Percentiles rank a stretch among this genome's conserved stretches.
phyloP scores from a whole-genome alignment of 2,888 invertebrate species.

The Trilocha varians region DNA sequence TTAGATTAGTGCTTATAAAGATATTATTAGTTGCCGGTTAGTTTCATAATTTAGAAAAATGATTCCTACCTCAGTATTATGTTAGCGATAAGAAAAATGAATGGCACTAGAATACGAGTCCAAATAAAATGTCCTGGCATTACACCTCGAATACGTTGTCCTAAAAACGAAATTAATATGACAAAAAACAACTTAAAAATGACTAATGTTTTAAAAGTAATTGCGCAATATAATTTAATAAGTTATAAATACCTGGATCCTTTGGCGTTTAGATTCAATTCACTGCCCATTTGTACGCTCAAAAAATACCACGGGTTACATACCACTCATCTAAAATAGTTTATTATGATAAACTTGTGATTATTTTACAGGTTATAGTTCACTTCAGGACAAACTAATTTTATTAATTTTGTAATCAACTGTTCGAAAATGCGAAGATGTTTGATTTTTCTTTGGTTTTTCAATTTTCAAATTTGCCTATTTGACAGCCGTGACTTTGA shows the following conservation, averaged over 20 bases:
- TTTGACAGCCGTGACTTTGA: no score
- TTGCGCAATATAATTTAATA: constrained; percentile 38
- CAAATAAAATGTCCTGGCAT: constrained; percentile 43
- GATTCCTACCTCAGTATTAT: constrained; percentile 42
- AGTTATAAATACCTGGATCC: constrained; percentile 43
- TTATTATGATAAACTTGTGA: constrained; percentile 9
- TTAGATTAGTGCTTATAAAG: no score
- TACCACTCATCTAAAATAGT: constrained; percentile 23
- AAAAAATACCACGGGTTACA: constrained; percentile 56
- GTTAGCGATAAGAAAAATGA: constrained; percentile 45
- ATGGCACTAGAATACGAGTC: constrained; percentile 35
- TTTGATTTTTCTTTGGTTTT: no score
- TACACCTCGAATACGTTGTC: constrained; percentile 14
- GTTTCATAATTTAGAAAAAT: background rate
- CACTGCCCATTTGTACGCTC: constrained; percentile 60
- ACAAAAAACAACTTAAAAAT: constrained; percentile 5
- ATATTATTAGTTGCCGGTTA: no score
- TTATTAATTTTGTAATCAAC: no score
- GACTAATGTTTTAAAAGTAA: constrained; percentile 22
- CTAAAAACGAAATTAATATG: background rate
- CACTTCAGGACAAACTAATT: no score
- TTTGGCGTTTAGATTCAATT: constrained; percentile 44
- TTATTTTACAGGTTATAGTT: no score
- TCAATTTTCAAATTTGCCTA: no score
- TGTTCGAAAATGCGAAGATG: no score